Percentiles rank a stretch among this genome's conserved stretches.
phyloP scores from a whole-genome alignment of 2,797 vertebrate genomes.

The Enteromius radiatus region DNA sequence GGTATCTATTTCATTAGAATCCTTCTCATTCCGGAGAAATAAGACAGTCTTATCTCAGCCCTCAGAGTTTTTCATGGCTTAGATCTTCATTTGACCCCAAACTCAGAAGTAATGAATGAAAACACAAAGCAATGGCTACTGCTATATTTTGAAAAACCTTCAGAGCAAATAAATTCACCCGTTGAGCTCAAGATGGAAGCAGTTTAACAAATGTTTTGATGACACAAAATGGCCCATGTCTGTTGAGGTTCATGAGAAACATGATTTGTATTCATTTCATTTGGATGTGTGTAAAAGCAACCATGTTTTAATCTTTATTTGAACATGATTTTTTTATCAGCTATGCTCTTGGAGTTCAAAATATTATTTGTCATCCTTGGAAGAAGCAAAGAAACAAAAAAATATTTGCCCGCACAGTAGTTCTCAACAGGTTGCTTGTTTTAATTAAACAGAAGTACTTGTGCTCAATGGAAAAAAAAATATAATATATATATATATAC shows the following conservation, averaged over 20 bases:
- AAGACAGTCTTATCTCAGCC: constrained; percentile 38
- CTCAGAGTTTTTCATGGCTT: constrained; percentile 38
- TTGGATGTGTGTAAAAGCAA: not conserved
- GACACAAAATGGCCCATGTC: constrained; percentile 12
- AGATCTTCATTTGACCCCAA: constrained; percentile 38
- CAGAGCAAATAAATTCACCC: constrained; percentile 23
- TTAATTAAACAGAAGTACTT: not conserved
- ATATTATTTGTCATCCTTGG: not conserved
- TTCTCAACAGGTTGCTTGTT: not conserved
- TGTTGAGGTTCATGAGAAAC: not conserved
- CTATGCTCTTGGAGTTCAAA: not conserved
- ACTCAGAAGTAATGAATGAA: constrained; percentile 50
- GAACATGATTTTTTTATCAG: not conserved
- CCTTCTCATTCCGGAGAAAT: constrained; percentile 28
- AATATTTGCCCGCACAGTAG: not conserved
- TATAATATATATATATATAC: too few species aligned
- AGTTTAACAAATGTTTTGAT: constrained; percentile 31
- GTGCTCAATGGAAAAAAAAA: not conserved
- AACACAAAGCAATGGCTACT: constrained; percentile 40
- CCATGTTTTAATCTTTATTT: not conserved
- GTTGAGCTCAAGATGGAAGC: not conserved
- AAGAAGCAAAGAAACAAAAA: not conserved
- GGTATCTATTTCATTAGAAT: constrained; percentile 33
- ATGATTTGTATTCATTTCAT: constrained; percentile 18
- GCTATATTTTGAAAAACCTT: constrained; percentile 28